Conservation (phyloP, 2,888 invertebrate species). For the Hypercompe scribonia region DNA sequence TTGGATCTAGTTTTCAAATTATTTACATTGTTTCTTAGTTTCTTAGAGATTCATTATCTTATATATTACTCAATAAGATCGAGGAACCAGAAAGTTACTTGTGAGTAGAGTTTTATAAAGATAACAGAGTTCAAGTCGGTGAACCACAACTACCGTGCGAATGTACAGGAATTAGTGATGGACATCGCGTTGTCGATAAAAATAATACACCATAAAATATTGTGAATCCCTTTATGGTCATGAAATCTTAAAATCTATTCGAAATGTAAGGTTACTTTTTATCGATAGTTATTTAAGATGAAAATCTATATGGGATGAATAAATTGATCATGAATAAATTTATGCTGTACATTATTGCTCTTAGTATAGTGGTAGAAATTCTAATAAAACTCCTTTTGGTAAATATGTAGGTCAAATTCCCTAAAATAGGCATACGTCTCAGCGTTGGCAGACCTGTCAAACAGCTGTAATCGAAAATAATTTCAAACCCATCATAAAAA, state of each 20-base stretch:
- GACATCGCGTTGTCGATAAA: constrained; percentile 28
- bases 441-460: not conserved
- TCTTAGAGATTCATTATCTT: not conserved
- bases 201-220: constrained; percentile 15
- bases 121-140: constrained; percentile 53
- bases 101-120: constrained; percentile 43
- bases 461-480: not conserved
- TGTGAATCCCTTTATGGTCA: not conserved
- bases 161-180: constrained; percentile 36
- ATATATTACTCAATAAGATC: constrained; percentile 45
- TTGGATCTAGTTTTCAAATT: too few species aligned
- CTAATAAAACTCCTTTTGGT: not conserved
- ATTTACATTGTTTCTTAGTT: too few species aligned
- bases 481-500: not conserved
- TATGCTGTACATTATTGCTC: not conserved
- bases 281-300: not conserved
- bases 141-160: constrained; percentile 46
- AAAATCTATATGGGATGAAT: not conserved
- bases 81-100: constrained; percentile 42
- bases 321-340: not conserved
- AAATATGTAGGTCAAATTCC: not conserved
- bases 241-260: not conserved
- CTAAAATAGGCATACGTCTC: not conserved
- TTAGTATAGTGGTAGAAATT: not conserved
- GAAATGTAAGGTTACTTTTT: not conserved